Evolutionary conservation across 1,140 invertebrate genomes (phyloP).

Genomic region (Bicyclus anynana): DNA sequence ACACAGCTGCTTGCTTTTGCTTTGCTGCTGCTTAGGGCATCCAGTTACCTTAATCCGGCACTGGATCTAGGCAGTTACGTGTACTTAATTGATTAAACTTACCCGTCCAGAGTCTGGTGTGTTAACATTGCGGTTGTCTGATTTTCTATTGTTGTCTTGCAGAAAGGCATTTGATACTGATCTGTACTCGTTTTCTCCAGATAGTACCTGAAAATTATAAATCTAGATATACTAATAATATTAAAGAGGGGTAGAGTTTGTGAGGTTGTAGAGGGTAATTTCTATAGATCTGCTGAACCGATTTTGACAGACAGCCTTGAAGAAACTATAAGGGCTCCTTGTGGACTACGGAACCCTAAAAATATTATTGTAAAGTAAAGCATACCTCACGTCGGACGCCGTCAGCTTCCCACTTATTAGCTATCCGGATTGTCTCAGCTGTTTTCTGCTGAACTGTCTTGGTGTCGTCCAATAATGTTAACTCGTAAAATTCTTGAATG

Average conservation of each 20-base stretch:
- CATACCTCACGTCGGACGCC: slow-evolving; percentile 58
- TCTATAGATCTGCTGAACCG: too few relatives aligned
- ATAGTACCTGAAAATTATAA: slow-evolving; percentile 13
- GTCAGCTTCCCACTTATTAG: slow-evolving; percentile 93
- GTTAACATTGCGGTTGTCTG: slow-evolving; percentile 56
- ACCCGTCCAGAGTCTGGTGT: slow-evolving; percentile 65
- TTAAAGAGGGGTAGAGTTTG: too few relatives aligned
- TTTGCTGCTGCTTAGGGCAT: too few relatives aligned
- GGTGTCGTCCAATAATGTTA: slow-evolving; percentile 95
- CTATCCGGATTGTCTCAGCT: slow-evolving; percentile 95
- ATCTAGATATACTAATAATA: too few relatives aligned
- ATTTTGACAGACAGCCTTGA: too few relatives aligned
- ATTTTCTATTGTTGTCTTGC: slow-evolving; percentile 60
- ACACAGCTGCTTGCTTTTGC: too few relatives aligned
- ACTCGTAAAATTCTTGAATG: slow-evolving; percentile 99
- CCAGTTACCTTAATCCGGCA: too few relatives aligned
- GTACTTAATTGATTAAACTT: too few relatives aligned
- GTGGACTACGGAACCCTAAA: too few relatives aligned
- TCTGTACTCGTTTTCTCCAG: slow-evolving; percentile 59
- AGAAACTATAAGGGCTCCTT: too few relatives aligned
- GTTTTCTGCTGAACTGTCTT: slow-evolving; percentile 97
- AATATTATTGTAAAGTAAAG: neutral
- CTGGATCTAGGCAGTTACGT: too few relatives aligned
- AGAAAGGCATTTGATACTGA: slow-evolving; percentile 66
- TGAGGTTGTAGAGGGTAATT: too few relatives aligned